Base-by-base conservation (phyloP, 2,888 invertebrate species). In the Phyllotreta striolata region DNA sequence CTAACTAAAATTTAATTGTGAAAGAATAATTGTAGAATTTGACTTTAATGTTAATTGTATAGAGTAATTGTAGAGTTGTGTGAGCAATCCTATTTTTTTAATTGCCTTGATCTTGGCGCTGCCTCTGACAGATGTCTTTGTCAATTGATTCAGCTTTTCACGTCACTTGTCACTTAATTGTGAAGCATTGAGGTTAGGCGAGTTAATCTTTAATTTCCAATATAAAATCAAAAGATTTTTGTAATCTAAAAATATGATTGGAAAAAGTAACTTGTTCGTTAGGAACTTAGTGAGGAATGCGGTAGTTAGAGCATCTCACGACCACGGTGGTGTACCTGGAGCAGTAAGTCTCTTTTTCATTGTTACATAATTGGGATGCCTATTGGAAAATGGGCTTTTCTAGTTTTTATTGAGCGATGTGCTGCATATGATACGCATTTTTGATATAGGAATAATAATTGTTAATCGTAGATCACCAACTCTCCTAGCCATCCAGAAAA, bases 301-400 rank as follows among this genome's bases (percentile, higher is more conserved):
- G 46, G 63, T 78, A 40, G 74, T 70, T 44, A 76, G 75, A 58
- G 76, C 77, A 47, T 75, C 80, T 4, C 76, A 77, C 57, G 73
- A 80, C 61, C 83, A 84, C 71, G 85, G 85, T 55, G 85, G 85
- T 58, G 73, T 82, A 66, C 85, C 85, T 69, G 86, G 86, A 58
- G 83, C 81, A 79, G 86, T 86, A 80, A 63, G 66, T 68, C 60
- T 47, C 35, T 24, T 37, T 57, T 13, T 13, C 34, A 9, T 37
- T 67, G 46, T 63, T 68, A 64, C 64, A 64, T 64, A 64, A 64
- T 57, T 54, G 39, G 6, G 37, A 14, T 9, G 8, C 1, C 3
- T 38, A 5, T 13, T 46, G 6, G 9, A 8, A 58, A 14, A 46
- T 7, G 51, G 47, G 14, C 37, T 37, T 10, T 34, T 56, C 37